These are phyloP conservation scores for Etheostoma cragini DNA, from an alignment of 2,113 vertebrate species.

Conservation along the genomic window DNA sequence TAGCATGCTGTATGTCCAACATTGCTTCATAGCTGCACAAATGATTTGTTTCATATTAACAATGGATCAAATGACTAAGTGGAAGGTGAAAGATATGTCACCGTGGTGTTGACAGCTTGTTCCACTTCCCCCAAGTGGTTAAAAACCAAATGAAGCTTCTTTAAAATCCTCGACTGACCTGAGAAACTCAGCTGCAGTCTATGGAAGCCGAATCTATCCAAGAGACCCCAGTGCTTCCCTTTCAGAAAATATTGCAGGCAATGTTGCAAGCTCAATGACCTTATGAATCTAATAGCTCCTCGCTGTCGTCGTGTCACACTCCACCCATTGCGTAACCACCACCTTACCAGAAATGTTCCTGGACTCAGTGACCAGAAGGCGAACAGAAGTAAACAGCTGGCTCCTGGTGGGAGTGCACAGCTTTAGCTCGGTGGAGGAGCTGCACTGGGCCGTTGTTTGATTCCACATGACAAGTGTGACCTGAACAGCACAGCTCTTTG, in stretches of 20 bases:
- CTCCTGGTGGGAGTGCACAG: slow-evolving; percentile 35
- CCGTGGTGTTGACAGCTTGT: not conserved
- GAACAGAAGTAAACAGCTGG: slow-evolving; percentile 59
- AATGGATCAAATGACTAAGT: not conserved
- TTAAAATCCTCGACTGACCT: not conserved
- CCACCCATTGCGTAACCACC: slow-evolving; percentile 53
- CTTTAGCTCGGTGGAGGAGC: slow-evolving; percentile 10
- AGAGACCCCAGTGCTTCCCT: slow-evolving; percentile 18
- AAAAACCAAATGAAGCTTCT: not conserved
- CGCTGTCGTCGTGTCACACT: slow-evolving; percentile 60
- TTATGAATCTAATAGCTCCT: slow-evolving; percentile 31
- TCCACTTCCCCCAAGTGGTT: not conserved
- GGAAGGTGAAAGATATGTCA: slow-evolving; percentile 1
- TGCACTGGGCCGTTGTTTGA: slow-evolving; percentile 49
- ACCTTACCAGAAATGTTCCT: slow-evolving; percentile 63
- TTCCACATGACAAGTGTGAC: slow-evolving; percentile 67
- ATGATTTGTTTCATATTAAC: not conserved
- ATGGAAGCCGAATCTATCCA: not conserved
- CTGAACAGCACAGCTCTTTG: slow-evolving; percentile 60
- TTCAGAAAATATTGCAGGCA: slow-evolving; percentile 28
- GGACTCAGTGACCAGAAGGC: slow-evolving; percentile 66
- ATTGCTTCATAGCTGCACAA: not conserved
- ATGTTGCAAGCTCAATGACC: slow-evolving; percentile 9
- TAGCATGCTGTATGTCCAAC: not conserved
- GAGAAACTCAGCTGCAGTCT: not conserved